Conservation (phyloP, 2,888 invertebrate genomes). For the Nemotelus pantherinus region DNA sequence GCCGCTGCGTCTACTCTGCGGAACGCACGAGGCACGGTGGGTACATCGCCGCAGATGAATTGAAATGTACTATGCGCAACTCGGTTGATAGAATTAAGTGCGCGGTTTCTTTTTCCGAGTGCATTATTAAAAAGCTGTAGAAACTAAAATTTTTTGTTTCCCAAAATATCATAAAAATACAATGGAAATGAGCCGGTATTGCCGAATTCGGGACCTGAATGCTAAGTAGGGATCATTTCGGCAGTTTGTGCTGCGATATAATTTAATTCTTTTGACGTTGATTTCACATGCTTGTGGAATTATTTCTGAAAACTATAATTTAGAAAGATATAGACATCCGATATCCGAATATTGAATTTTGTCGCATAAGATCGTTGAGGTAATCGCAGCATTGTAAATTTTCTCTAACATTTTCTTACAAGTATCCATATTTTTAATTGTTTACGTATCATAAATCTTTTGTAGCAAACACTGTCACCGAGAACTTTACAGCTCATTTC, state of each 20-base stretch:
- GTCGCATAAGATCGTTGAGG: neutral
- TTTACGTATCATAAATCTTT: too few relatives aligned
- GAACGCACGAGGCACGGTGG: neutral
- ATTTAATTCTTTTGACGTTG: too few relatives aligned
- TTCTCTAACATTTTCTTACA: too few relatives aligned
- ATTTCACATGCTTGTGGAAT: neutral
- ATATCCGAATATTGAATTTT: too few relatives aligned
- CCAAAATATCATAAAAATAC: slow-evolving; percentile 33
- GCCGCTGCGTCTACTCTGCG: slow-evolving; percentile 28
- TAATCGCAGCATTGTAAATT: too few relatives aligned
- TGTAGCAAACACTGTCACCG: neutral
- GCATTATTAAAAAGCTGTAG: slow-evolving; percentile 43
- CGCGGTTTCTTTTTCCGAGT: neutral
- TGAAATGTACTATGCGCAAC: neutral
- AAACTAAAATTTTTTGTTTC: slow-evolving; percentile 32
- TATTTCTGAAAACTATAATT: too few relatives aligned
- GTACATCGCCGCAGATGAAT: neutral
- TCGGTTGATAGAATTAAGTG: neutral
- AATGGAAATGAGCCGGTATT: slow-evolving; percentile 22
- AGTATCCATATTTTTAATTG: too few relatives aligned
- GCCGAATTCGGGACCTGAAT: neutral
- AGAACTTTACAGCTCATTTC: slow-evolving; percentile 16
- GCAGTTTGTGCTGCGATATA: slow-evolving; percentile 13
- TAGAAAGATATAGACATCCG: too few relatives aligned
- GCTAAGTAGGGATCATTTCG: neutral